These are phyloP conservation scores for Fregetta grallaria DNA, from an alignment of 2,113 vertebrate genomes.

Conservation along the genomic window DNA sequence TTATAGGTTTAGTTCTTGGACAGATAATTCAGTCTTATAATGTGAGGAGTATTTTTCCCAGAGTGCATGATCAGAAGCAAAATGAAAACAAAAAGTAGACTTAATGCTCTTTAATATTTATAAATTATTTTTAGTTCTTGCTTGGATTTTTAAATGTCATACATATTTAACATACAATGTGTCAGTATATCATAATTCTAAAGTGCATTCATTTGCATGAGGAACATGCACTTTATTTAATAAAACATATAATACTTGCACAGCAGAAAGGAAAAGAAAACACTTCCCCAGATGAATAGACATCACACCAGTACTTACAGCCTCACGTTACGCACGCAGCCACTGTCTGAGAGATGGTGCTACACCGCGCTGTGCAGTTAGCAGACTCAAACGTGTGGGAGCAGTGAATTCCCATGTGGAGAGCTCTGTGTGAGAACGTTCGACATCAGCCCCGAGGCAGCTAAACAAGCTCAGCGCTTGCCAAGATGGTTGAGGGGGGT, in stretches of 20 bases:
- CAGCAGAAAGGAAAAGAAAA: background rate
- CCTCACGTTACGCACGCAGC: background rate
- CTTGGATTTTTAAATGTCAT: constrained; percentile 12
- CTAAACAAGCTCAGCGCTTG: background rate
- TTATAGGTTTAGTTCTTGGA: constrained; percentile 44
- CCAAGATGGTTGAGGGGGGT: background rate
- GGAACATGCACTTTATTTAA: background rate
- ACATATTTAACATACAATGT: background rate
- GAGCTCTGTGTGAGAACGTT: background rate
- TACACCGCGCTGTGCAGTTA: rapidly evolving
- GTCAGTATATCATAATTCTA: background rate
- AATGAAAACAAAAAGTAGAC: constrained; percentile 42
- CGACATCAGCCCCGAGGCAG: background rate
- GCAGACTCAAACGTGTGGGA: background rate
- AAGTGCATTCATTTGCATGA: background rate
- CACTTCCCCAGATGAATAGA: background rate
- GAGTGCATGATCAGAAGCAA: constrained; percentile 37
- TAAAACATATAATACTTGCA: background rate
- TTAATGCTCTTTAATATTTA: constrained; percentile 36
- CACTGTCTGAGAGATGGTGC: background rate
- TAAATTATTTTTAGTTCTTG: background rate
- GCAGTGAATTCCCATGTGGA: background rate
- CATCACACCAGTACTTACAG: background rate
- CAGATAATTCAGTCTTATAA: constrained; percentile 41
- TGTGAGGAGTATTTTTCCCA: constrained; percentile 16